phyloP scores from a whole-genome alignment of 2,888 invertebrate species.

The Autographa pulchrina region DNA sequence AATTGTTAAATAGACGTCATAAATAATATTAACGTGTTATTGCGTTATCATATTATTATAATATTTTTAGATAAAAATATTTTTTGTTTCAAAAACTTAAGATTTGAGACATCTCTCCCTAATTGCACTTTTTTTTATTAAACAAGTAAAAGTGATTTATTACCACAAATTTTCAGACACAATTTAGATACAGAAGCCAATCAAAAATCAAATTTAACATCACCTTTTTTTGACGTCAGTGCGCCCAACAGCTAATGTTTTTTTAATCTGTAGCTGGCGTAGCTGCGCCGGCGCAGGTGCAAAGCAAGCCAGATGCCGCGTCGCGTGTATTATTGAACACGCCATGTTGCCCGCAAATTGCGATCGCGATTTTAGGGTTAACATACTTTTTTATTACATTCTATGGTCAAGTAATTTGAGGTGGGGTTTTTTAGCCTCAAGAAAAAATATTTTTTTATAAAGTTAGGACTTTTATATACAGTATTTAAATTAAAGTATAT shows the following conservation, averaged over 20 bases:
- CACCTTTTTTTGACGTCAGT: constrained; percentile 16
- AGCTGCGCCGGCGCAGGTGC: constrained; percentile 57
- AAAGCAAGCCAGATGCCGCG: constrained; percentile 54
- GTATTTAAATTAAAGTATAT: too few species aligned
- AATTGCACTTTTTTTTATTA: too few species aligned
- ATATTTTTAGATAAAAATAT: not conserved
- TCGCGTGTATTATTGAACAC: constrained; percentile 63
- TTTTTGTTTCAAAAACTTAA: too few species aligned
- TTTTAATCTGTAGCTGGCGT: constrained; percentile 56
- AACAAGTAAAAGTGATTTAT: constrained; percentile 1
- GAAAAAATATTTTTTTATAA: not conserved
- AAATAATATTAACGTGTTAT: not conserved
- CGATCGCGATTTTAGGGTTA: constrained; percentile 60
- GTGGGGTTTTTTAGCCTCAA: not conserved
- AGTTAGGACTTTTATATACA: too few species aligned
- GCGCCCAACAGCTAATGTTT: constrained; percentile 50
- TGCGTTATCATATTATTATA: not conserved
- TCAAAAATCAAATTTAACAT: not conserved
- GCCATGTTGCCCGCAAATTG: constrained; percentile 62
- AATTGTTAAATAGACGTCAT: not conserved
- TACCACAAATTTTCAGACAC: not conserved
- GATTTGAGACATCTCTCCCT: too few species aligned
- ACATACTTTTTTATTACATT: constrained; percentile 42
- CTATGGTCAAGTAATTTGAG: constrained; percentile 29
- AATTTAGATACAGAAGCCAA: not conserved